Conservation (phyloP, 2,797 vertebrate species). For the Myiotriccus ornatus region DNA sequence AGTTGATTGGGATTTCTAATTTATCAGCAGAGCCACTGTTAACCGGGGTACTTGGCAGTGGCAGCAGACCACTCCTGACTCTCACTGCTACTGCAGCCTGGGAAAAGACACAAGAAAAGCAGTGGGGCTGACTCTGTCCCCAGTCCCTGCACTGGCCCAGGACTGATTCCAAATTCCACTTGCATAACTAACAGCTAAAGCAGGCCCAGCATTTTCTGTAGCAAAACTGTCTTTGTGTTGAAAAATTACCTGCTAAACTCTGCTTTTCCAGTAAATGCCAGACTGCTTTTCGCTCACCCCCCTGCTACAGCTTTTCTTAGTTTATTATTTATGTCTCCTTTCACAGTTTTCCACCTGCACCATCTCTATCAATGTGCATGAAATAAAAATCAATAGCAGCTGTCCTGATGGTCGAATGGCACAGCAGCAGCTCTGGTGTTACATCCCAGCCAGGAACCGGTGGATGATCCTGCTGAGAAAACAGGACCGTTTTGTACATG, state of each 20-base stretch:
- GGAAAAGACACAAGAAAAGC: not conserved
- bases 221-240: not conserved
- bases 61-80: not conserved
- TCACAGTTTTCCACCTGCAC: conserved; percentile 22
- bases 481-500: not conserved
- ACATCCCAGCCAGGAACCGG: not conserved
- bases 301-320: not conserved
- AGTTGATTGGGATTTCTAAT: not conserved
- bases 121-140: not conserved
- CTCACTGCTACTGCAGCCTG: accelerated
- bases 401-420: accelerated
- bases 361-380: not conserved
- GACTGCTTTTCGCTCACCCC: not conserved
- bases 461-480: not conserved
- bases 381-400: conserved; percentile 45
- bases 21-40: not conserved
- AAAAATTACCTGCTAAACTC: conserved; percentile 10
- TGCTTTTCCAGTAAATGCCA: conserved; percentile 34
- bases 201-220: not conserved
- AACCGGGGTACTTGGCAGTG: accelerated
- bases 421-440: not conserved
- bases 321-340: conserved; percentile 37
- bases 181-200: conserved; percentile 14
- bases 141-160: not conserved
- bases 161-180: conserved; percentile 3